Conservation (phyloP, 1,140 invertebrate species). For the Drosophila oshimai region DNA sequence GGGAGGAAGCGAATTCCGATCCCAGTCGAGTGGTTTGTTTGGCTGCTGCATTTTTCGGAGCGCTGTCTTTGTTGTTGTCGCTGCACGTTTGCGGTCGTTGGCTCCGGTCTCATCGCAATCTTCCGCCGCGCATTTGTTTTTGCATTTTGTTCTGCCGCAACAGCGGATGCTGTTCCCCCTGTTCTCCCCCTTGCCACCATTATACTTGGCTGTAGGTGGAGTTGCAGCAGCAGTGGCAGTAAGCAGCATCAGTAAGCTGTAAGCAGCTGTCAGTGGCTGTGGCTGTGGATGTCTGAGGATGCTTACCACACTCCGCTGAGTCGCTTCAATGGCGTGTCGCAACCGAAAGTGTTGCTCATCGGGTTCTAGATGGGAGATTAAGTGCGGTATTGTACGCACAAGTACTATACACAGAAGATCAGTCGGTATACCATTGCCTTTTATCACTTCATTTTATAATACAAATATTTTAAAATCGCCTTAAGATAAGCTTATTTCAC, state of each 20-base stretch:
- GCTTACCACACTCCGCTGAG: conserved; percentile 30
- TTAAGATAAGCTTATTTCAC: too few species aligned
- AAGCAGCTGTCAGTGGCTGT: conserved; percentile 38
- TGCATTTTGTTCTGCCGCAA: conserved; percentile 42
- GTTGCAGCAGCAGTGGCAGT: conserved; percentile 19
- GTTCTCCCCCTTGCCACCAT: neutral
- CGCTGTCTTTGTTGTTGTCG: conserved; percentile 40
- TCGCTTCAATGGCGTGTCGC: conserved; percentile 34
- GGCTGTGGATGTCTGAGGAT: conserved; percentile 5
- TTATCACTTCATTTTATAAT: too few species aligned
- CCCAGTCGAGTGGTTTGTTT: conserved; percentile 70
- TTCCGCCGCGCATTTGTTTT: conserved; percentile 20
- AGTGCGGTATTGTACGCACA: conserved; percentile 10
- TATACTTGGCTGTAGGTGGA: conserved; percentile 26
- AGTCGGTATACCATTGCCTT: too few species aligned
- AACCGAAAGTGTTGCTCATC: conserved; percentile 45
- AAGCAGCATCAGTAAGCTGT: conserved; percentile 36
- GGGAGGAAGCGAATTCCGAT: conserved; percentile 43
- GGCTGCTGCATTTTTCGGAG: conserved; percentile 52
- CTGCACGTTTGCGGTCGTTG: conserved; percentile 77
- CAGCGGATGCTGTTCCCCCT: conserved; percentile 44
- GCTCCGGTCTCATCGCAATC: conserved; percentile 32
- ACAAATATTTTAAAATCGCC: too few species aligned
- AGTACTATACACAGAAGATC: neutral
- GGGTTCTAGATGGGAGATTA: conserved; percentile 35